Percentiles rank a stretch among this genome's conserved stretches.
These are phyloP conservation scores for Eristalinus aeneus DNA, from an alignment of 2,888 invertebrate species.

Conservation along the genomic window DNA sequence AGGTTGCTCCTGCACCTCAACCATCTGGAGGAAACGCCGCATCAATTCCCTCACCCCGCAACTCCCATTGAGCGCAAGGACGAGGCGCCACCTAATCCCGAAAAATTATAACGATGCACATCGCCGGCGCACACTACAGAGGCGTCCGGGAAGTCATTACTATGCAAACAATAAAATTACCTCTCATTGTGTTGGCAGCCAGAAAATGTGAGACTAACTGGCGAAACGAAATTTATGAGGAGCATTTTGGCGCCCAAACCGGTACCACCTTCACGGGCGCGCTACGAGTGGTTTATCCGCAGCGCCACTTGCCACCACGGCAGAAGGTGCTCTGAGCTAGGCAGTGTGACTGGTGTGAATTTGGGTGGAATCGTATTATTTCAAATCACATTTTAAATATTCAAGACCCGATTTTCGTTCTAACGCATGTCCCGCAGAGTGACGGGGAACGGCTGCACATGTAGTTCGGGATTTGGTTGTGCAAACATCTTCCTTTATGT, in stretches of 20 bases:
- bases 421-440: background rate
- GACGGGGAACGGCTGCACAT: background rate
- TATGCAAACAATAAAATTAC: slow-evolving; percentile 72
- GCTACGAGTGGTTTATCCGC: slow-evolving; percentile 24
- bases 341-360: slow-evolving; percentile 1
- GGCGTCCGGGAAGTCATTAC: slow-evolving; percentile 66
- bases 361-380: slow-evolving; percentile 35
- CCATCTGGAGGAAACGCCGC: slow-evolving; percentile 13
- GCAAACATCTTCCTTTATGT: slow-evolving; percentile 30
- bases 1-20: background rate
- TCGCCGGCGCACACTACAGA: slow-evolving; percentile 17
- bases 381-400: slow-evolving; percentile 63
- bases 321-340: slow-evolving; percentile 31
- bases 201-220: slow-evolving; percentile 58
- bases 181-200: slow-evolving; percentile 63
- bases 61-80: background rate
- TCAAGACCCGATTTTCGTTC: slow-evolving; percentile 44
- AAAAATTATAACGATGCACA: slow-evolving; percentile 70
- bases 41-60: background rate
- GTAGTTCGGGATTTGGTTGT: slow-evolving; percentile 16
- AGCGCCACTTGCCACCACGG: slow-evolving; percentile 5
- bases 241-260: slow-evolving; percentile 36
- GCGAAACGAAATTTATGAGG: slow-evolving; percentile 56
- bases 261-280: slow-evolving; percentile 8
- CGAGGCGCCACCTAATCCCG: slow-evolving; percentile 55